These are phyloP conservation scores for Lemur catta DNA, from an alignment of 2,797 vertebrate species.

Conservation along the genomic window DNA sequence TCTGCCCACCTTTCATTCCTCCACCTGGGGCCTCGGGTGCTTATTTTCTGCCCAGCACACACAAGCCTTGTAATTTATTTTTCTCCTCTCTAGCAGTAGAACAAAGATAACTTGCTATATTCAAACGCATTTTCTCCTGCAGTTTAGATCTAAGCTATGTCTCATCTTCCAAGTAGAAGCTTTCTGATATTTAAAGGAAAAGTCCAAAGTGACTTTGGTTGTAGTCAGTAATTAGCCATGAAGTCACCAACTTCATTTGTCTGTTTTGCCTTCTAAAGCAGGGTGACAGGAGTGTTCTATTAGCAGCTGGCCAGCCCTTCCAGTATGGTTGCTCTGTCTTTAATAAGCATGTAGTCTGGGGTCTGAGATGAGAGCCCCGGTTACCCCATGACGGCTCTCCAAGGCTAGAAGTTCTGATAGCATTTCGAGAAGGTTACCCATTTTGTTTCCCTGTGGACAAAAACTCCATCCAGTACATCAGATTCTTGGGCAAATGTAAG, in stretches of 20 bases:
- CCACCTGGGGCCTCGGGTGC: not conserved
- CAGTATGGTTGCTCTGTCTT: not conserved
- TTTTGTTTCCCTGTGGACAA: not conserved
- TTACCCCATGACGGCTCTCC: not conserved
- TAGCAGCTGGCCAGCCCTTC: not conserved
- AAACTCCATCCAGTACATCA: not conserved
- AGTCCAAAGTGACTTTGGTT: slow-evolving; percentile 29
- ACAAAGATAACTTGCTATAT: not conserved
- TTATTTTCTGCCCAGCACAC: not conserved
- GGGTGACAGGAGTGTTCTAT: not conserved
- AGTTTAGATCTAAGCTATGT: not conserved
- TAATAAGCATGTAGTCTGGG: not conserved
- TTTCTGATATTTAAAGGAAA: slow-evolving; percentile 17
- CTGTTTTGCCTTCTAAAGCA: slow-evolving; percentile 9
- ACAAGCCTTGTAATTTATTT: not conserved
- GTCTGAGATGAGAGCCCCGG: not conserved
- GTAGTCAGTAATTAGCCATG: not conserved
- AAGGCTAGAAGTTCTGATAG: not conserved
- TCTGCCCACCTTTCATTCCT: not conserved
- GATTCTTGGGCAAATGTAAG: not conserved
- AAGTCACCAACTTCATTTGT: not conserved
- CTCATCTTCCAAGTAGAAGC: not conserved
- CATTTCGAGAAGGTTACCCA: not conserved
- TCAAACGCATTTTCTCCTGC: not conserved
- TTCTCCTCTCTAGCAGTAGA: not conserved